Conservation (phyloP, 2,797 vertebrate genomes). For the Falco cherrug region DNA sequence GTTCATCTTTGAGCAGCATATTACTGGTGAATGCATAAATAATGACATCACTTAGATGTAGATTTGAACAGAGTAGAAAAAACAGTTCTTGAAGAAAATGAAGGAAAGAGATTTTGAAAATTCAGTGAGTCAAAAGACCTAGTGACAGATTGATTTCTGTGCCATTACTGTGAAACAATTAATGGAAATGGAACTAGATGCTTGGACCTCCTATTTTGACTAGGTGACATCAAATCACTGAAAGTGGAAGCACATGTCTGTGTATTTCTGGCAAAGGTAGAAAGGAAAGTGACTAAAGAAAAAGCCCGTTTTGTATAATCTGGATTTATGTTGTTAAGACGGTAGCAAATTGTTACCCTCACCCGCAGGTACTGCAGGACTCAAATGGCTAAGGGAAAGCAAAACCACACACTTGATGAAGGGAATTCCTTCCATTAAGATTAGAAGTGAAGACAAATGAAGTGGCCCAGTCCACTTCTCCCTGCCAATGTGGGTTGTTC, state of each 20-base stretch:
- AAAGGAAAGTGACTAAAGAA: neutral
- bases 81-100: neutral
- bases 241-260: neutral
- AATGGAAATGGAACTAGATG: neutral
- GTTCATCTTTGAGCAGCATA: neutral
- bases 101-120: neutral
- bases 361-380: neutral
- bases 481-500: neutral
- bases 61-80: neutral
- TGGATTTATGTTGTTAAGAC: neutral
- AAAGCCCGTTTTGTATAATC: neutral
- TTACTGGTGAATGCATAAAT: neutral
- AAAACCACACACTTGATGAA: neutral
- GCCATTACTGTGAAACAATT: neutral
- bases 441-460: neutral
- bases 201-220: neutral
- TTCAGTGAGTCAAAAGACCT: neutral
- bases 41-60: neutral
- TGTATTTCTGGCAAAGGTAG: neutral
- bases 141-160: neutral
- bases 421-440: neutral
- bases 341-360: neutral
- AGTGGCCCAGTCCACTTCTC: rapidly evolving
- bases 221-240: neutral
- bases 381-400: neutral